phyloP scores from a whole-genome alignment of 1,140 invertebrate species.

The Leptoteleia sp. region DNA sequence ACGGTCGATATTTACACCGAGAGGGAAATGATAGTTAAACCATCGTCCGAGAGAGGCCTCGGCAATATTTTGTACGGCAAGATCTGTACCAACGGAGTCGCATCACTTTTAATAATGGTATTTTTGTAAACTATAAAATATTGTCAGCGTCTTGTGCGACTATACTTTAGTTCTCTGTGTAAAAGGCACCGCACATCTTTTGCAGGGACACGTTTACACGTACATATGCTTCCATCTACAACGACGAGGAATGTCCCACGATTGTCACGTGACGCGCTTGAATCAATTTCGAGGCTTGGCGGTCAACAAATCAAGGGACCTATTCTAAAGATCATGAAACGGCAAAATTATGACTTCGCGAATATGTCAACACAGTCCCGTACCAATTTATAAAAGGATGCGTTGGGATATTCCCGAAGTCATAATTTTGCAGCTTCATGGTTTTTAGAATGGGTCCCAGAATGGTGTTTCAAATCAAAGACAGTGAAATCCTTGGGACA shows the following conservation, averaged over 20 bases:
- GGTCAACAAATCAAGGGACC: too few species aligned
- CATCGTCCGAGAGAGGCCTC: slow-evolving; percentile 26
- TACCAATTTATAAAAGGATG: too few species aligned
- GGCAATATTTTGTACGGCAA: slow-evolving; percentile 60
- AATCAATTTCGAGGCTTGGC: too few species aligned
- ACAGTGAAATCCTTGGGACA: neutral
- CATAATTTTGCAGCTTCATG: too few species aligned
- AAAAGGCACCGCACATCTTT: slow-evolving; percentile 30
- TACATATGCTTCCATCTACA: slow-evolving; percentile 33
- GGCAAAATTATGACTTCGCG: too few species aligned
- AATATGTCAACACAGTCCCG: too few species aligned
- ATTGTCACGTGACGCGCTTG: neutral
- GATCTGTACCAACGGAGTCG: slow-evolving; percentile 35
- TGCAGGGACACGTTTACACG: slow-evolving; percentile 21
- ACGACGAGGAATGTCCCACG: slow-evolving; percentile 21
- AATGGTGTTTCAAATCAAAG: too few species aligned
- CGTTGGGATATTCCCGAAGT: too few species aligned
- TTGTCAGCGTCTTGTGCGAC: slow-evolving; percentile 50
- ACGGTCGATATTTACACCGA: slow-evolving; percentile 42
- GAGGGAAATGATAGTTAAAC: slow-evolving; percentile 54
- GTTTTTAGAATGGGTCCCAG: too few species aligned
- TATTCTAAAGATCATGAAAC: too few species aligned
- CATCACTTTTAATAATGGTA: slow-evolving; percentile 39
- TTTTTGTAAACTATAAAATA: slow-evolving; percentile 64
- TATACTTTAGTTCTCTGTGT: slow-evolving; percentile 55